phyloP scores from a whole-genome alignment of 92 coral and sea anemone genomes.

The Muricea muricata region DNA sequence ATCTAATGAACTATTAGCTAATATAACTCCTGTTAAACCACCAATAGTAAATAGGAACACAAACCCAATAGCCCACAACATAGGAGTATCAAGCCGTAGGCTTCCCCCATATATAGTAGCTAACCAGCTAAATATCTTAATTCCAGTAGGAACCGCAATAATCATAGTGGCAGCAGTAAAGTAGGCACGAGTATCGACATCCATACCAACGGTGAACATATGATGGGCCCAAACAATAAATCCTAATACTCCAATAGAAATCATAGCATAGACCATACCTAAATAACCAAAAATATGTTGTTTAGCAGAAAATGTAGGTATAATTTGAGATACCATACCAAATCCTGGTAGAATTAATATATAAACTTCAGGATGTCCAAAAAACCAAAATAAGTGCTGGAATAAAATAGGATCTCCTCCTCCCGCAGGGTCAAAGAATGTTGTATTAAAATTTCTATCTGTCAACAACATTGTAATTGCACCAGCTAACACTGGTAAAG shows the following conservation, averaged over 20 bases:
- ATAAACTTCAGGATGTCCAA: constrained; percentile 47
- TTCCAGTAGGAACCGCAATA: constrained; percentile 46
- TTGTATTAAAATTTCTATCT: constrained; percentile 49
- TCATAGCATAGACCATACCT: constrained; percentile 20
- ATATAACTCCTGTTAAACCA: constrained; percentile 49
- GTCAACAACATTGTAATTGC: constrained; percentile 43
- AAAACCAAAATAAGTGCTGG: constrained; percentile 42
- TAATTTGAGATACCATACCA: constrained; percentile 44
- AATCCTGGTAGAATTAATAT: constrained; percentile 39
- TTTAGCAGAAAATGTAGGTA: constrained; percentile 45
- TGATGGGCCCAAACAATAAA: constrained; percentile 31
- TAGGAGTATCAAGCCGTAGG: constrained; percentile 43
- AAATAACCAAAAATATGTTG: constrained; percentile 31
- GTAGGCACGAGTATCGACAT: constrained; percentile 47
- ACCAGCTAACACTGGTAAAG: constrained; percentile 49
- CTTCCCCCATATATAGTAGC: constrained; percentile 49
- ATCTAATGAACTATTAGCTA: constrained; percentile 51
- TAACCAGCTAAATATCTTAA: constrained; percentile 43
- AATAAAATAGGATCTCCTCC: constrained; percentile 43
- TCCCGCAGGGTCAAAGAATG: constrained; percentile 50
- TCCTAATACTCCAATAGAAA: constrained; percentile 16
- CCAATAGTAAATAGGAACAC: constrained; percentile 45
- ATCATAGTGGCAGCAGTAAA: constrained; percentile 45
- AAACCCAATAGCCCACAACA: constrained; percentile 53
- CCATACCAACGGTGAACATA: constrained; percentile 54